Conservation (phyloP, 53 echinoderm and acorn worm species). For the Paelopatides confundens region DNA sequence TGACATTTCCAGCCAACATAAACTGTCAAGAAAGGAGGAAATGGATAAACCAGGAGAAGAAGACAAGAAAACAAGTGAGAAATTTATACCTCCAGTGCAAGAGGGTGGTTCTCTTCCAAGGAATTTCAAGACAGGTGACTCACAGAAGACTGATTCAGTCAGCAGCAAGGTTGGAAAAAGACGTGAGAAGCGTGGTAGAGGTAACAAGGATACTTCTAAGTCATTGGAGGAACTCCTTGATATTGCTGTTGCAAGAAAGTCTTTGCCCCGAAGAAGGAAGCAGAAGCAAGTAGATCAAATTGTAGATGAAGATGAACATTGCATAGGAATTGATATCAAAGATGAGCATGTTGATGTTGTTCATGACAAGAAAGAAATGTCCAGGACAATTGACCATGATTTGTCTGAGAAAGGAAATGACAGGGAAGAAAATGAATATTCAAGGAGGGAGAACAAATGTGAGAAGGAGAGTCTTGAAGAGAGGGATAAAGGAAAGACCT, state of each 20-base stretch:
- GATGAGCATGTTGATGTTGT: not conserved
- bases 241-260: slow-evolving; percentile 37
- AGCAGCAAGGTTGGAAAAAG: not conserved
- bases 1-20: not conserved
- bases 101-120: slow-evolving; percentile 67
- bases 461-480: too few relatives aligned
- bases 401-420: too few relatives aligned
- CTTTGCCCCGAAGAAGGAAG: slow-evolving; percentile 28
- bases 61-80: not conserved
- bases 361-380: too few relatives aligned
- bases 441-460: too few relatives aligned
- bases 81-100: slow-evolving; percentile 8
- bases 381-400: too few relatives aligned
- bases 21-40: not conserved
- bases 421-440: too few relatives aligned
- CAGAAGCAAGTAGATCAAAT: slow-evolving; percentile 9
- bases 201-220: slow-evolving; percentile 27
- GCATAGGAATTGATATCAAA: not conserved
- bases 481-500: too few relatives aligned
- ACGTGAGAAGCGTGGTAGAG: not conserved
- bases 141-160: not conserved
- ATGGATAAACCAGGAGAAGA: not conserved
- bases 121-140: slow-evolving; percentile 59
- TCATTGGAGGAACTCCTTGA: slow-evolving; percentile 33
- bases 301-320: not conserved